Conservation (phyloP, 2,888 invertebrate species). For the Archaeoteleia sp. region DNA sequence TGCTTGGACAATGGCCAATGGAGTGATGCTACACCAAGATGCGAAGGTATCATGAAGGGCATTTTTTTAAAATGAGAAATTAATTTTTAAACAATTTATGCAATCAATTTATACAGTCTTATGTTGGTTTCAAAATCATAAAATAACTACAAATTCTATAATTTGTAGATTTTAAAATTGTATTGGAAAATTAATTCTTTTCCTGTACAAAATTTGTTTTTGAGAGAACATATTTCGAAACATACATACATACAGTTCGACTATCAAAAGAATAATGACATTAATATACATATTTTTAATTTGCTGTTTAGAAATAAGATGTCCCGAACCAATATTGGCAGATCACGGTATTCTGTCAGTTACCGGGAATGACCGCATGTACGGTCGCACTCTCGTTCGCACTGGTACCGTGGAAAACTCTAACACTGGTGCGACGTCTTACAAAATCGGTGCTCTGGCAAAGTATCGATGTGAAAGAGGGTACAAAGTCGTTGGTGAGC, state of each 20-base stretch:
- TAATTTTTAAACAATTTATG: too few species aligned
- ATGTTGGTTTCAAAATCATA: too few species aligned
- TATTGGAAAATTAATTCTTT: too few species aligned
- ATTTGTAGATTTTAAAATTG: too few species aligned
- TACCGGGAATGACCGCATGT: conserved; percentile 93
- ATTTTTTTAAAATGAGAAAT: too few species aligned
- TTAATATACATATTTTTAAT: conserved; percentile 28
- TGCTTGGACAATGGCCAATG: conserved; percentile 87
- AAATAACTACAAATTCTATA: too few species aligned
- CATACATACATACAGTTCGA: too few species aligned
- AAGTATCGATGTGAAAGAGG: conserved; percentile 94
- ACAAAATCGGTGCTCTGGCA: conserved; percentile 89
- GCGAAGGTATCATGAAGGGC: conserved; percentile 83
- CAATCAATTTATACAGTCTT: too few species aligned
- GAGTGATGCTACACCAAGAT: conserved; percentile 90
- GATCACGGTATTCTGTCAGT: conserved; percentile 91
- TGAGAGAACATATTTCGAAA: too few species aligned
- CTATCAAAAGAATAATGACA: too few species aligned
- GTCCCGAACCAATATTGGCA: conserved; percentile 87
- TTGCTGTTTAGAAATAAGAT: conserved; percentile 84
- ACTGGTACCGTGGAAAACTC: conserved; percentile 80
- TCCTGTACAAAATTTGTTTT: too few species aligned
- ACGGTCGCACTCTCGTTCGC: conserved; percentile 87
- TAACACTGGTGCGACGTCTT: conserved; percentile 83
- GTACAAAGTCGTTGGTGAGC: conserved; percentile 90